A percentile compares a stretch with the other conserved stretches of the same genome.
Conservation (phyloP, 2,113 vertebrate species). For the Aptenodytes forsteri region DNA sequence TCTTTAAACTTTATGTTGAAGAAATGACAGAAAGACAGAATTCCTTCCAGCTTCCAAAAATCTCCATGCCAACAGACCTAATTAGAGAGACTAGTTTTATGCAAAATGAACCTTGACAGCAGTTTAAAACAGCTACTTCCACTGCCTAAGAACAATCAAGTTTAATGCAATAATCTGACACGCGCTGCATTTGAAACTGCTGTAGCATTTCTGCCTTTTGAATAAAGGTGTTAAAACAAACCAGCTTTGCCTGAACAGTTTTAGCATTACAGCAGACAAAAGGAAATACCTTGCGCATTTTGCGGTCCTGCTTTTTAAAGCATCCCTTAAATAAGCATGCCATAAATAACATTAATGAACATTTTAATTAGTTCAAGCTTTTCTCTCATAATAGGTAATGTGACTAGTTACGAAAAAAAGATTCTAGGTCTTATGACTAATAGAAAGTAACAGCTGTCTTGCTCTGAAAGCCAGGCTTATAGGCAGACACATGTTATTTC, state of each 20-base stretch:
- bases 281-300: accelerated
- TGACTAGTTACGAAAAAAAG: not conserved
- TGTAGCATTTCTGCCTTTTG: not conserved
- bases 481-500: not conserved
- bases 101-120: not conserved
- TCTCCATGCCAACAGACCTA: not conserved
- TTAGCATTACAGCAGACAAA: not conserved
- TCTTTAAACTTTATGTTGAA: not conserved
- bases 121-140: not conserved
- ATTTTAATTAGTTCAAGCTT: not conserved
- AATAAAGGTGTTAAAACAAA: not conserved
- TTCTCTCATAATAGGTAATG: not conserved
- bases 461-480: not conserved
- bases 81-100: not conserved
- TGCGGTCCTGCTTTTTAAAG: not conserved
- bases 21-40: not conserved
- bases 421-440: not conserved
- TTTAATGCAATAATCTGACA: not conserved
- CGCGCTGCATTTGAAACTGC: not conserved
- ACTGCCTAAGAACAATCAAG: not conserved
- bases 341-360: not conserved
- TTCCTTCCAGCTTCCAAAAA: not conserved
- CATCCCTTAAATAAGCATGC: not conserved
- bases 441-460: not conserved
- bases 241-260: not conserved